Evolutionary conservation across 2,888 invertebrate genomes (phyloP).

Genomic region (Protodeltote pygarga): DNA sequence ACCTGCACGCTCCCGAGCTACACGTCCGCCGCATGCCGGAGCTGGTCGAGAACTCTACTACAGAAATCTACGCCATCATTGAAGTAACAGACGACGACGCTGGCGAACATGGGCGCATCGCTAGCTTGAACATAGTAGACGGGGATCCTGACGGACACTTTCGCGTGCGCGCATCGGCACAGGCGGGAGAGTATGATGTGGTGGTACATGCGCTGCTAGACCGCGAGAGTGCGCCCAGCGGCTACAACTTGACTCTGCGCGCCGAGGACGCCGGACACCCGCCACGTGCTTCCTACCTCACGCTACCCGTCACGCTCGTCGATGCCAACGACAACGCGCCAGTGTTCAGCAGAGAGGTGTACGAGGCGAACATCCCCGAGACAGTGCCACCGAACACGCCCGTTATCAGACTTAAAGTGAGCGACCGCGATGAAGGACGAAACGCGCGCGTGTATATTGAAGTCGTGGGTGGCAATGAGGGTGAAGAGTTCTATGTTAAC

Average conservation of each 20-base stretch:
- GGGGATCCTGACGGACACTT: constrained; percentile 97
- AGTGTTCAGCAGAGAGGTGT: constrained; percentile 94
- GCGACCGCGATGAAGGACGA: constrained; percentile 93
- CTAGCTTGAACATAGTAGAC: constrained; percentile 93
- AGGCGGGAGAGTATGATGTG: constrained; percentile 92
- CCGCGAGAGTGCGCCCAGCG: constrained; percentile 92
- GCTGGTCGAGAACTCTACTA: constrained; percentile 92
- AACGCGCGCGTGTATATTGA: constrained; percentile 95
- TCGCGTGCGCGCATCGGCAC: constrained; percentile 89
- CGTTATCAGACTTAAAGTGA: constrained; percentile 94
- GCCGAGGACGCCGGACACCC: constrained; percentile 95
- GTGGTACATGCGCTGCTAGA: constrained; percentile 92
- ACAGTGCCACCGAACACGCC: constrained; percentile 96
- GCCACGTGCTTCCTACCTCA: constrained; percentile 91
- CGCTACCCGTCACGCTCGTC: constrained; percentile 92
- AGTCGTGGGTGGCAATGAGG: constrained; percentile 97
- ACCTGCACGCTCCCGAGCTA: constrained; percentile 95
- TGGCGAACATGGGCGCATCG: constrained; percentile 94
- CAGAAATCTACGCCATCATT: constrained; percentile 96
- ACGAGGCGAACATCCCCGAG: constrained; percentile 95
- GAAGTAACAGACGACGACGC: constrained; percentile 93
- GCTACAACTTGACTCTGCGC: constrained; percentile 95
- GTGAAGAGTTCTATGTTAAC: constrained; percentile 95
- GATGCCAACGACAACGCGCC: constrained; percentile 95
- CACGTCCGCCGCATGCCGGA: constrained; percentile 92